Conservation (phyloP, 1,140 invertebrate genomes). For the Spodoptera frugiperda region DNA sequence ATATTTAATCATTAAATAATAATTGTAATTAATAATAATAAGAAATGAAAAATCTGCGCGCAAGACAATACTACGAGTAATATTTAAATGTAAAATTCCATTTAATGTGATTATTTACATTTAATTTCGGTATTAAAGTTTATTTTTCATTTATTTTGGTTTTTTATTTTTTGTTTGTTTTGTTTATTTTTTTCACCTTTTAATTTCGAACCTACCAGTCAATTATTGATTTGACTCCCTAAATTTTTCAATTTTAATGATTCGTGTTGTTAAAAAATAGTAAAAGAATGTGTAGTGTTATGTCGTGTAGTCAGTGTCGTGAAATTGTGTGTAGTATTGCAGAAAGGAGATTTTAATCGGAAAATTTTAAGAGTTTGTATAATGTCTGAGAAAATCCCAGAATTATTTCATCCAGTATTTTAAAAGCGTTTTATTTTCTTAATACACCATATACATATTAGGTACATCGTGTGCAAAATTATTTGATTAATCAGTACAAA, state of each 20-base stretch:
- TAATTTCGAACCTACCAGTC: conserved; percentile 75
- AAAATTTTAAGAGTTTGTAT: too few relatives aligned
- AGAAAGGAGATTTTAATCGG: conserved; percentile 18
- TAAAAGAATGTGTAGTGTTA: conserved; percentile 29
- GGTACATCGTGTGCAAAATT: too few relatives aligned
- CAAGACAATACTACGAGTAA: conserved; percentile 68
- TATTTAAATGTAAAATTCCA: conserved; percentile 48
- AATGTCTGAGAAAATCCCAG: too few relatives aligned
- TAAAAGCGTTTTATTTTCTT: too few relatives aligned
- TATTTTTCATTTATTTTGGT: conserved; percentile 55
- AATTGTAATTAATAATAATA: conserved; percentile 50
- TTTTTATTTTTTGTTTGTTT: conserved; percentile 57
- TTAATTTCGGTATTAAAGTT: conserved; percentile 64
- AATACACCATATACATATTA: too few relatives aligned
- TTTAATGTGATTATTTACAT: conserved; percentile 47
- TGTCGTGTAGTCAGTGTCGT: conserved; percentile 36
- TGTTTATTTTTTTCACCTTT: conserved; percentile 65
- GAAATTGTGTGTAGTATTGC: conserved; percentile 15
- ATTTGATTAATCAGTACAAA: too few relatives aligned
- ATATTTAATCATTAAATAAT: conserved; percentile 33
- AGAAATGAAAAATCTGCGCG: conserved; percentile 64
- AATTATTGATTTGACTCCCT: conserved; percentile 83
- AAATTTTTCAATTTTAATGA: conserved; percentile 81
- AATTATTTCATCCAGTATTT: too few relatives aligned
- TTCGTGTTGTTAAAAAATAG: conserved; percentile 44